Evolutionary conservation across 92 coral and sea anemone species (phyloP), one percentile per base, ranked within the genome.

Genomic region (Porites evermanni): DNA sequence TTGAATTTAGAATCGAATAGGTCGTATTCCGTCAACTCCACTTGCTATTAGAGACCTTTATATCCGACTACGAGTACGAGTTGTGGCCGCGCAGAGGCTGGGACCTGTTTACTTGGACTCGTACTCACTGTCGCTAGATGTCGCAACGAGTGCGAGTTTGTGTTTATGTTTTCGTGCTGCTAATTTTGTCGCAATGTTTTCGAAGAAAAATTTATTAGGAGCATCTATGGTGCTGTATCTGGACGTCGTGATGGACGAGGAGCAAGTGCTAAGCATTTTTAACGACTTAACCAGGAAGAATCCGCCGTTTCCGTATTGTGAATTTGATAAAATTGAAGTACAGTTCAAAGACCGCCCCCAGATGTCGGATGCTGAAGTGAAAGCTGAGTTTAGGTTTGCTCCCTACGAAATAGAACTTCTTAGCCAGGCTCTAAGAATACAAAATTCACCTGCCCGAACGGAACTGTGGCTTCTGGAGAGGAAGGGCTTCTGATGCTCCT

Each of bases 381-480:
- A 80, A 58, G 66, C 90, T 17, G 90, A 93, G 72, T 87, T 93
- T 68, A 79, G 85, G 69, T 80, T 93, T 84, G 84, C 67, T 3
- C 65, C 21, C 10, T 21, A 78, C 44, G 89, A 93, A 68, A 59
- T 93, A 58, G 79, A 58, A 9, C 50, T 90, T 50, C 90, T 93
- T 4, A 71, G 78, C 54, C 87, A 84, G 26, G 92, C 86, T 8
- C 87, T 90, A 14, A 74, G 51, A 53, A 83, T 93, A 18, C 90
- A 4, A 29, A 12, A 20, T 93, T 86, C 66, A 87, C 85, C 44
- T 93, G 95, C 70, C 13, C 32, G 8, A 90, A 93, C 71, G 93
- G 96, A 71, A 87, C 93, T 76, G 91, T 79, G 12, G 91, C 91
- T 47, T 87, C 89, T 7, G 91, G 89, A 67, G 50, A 74, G 70